Percentiles rank a stretch among this genome's conserved stretches.
These are phyloP conservation scores for Cataglyphis altisquamis DNA, from an alignment of 2,888 invertebrate genomes.

Conservation along the genomic window DNA sequence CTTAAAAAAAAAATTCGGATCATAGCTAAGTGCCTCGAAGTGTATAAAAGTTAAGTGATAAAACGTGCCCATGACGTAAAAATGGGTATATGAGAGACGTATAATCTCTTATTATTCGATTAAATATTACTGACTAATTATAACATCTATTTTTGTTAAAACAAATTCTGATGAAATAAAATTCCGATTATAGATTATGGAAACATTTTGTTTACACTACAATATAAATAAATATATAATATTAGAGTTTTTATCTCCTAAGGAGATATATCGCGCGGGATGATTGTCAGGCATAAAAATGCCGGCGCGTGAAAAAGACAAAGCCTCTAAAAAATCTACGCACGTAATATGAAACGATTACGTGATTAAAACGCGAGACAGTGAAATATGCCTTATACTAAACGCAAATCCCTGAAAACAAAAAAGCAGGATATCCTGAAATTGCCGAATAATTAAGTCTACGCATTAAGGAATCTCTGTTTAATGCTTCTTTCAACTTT, in stretches of 20 bases:
- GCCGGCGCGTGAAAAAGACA: slow-evolving; percentile 18
- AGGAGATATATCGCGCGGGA: slow-evolving; percentile 16
- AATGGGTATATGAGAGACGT: neutral
- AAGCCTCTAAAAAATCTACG: slow-evolving; percentile 25
- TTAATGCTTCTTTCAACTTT: slow-evolving; percentile 79
- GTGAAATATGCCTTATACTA: slow-evolving; percentile 32
- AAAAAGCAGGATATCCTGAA: slow-evolving; percentile 80
- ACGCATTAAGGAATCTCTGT: slow-evolving; percentile 81
- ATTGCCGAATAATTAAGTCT: slow-evolving; percentile 83
- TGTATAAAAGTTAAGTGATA: neutral
- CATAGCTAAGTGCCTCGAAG: neutral
- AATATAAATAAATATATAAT: slow-evolving; percentile 27
- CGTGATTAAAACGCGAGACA: slow-evolving; percentile 17
- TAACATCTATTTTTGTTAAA: slow-evolving; percentile 18
- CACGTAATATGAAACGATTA: slow-evolving; percentile 26
- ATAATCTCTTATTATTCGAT: neutral
- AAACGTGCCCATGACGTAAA: slow-evolving; percentile 2
- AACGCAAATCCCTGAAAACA: slow-evolving; percentile 78
- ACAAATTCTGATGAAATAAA: slow-evolving; percentile 13
- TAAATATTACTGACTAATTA: slow-evolving; percentile 8
- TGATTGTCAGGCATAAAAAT: slow-evolving; percentile 5
- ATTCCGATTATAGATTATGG: slow-evolving; percentile 16
- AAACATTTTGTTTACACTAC: neutral
- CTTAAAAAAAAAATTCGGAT: slow-evolving; percentile 4
- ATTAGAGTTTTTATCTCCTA: slow-evolving; percentile 7